phyloP scores from a whole-genome alignment of 2,113 vertebrate species.

The Rana temporaria region DNA sequence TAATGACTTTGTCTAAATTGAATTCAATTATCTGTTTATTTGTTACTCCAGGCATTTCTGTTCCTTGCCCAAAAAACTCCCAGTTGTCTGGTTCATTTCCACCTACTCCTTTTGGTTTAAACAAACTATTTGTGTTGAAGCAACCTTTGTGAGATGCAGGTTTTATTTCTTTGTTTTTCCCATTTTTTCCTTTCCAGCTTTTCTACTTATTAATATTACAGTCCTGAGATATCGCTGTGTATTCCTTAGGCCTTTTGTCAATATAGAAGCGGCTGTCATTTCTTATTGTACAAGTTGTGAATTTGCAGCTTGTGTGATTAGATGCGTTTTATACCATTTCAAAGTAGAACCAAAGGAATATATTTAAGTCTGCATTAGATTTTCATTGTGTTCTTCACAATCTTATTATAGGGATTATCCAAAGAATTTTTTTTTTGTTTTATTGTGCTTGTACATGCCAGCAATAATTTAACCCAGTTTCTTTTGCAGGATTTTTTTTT shows the following conservation, averaged over 20 bases:
- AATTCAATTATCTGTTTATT: background rate
- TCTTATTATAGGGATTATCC: constrained; percentile 20
- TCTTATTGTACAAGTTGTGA: constrained; percentile 30
- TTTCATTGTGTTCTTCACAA: constrained; percentile 10
- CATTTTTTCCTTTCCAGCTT: background rate
- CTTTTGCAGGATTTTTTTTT: no score
- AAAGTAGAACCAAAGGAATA: constrained; percentile 33
- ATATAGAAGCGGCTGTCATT: constrained; percentile 27
- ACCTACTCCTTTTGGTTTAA: no score
- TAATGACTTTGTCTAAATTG: background rate
- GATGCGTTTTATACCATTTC: constrained; percentile 42
- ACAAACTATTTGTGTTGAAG: background rate
- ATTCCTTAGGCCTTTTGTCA: constrained; percentile 34
- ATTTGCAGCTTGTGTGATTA: constrained; percentile 40
- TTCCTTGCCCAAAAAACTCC: background rate
- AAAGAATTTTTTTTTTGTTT: constrained; percentile 17
- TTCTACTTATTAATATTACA: constrained; percentile 25
- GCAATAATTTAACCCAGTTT: background rate
- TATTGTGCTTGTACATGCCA: background rate
- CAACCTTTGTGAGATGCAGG: background rate
- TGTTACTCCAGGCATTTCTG: background rate
- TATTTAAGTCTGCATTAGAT: background rate
- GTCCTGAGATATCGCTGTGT: constrained; percentile 15
- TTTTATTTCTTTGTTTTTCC: background rate
- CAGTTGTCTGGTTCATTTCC: no score